Evolutionary conservation across 2,113 vertebrate genomes (phyloP).

Genomic region (Pongo abelii): DNA sequence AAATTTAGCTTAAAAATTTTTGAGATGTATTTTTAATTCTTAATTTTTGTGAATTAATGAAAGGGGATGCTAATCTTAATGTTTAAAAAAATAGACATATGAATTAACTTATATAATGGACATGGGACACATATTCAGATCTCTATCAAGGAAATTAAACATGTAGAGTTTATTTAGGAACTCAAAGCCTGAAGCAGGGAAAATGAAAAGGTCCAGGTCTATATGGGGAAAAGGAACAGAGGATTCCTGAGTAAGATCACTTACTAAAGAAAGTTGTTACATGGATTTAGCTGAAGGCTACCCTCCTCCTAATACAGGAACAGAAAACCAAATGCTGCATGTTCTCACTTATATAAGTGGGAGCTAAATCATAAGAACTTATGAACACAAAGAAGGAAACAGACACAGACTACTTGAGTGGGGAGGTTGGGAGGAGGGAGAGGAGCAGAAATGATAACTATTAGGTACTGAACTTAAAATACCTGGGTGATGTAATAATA

Average conservation of each 20-base stretch:
- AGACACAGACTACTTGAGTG: too few species aligned
- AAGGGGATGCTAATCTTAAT: not conserved
- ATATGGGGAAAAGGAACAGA: not conserved
- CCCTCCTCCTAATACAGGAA: too few species aligned
- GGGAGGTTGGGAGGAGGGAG: too few species aligned
- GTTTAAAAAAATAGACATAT: not conserved
- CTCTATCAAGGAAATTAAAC: not conserved
- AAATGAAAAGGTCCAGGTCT: not conserved
- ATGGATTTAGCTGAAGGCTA: too few species aligned
- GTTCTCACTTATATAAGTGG: too few species aligned
- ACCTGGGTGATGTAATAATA: too few species aligned
- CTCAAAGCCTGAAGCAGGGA: not conserved
- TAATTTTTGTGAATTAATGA: not conserved
- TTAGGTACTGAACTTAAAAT: too few species aligned
- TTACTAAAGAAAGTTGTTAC: not conserved
- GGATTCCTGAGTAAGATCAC: not conserved
- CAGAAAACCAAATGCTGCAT: too few species aligned
- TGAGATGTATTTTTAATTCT: not conserved
- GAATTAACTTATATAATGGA: not conserved
- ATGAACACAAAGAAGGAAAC: too few species aligned
- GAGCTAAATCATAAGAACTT: too few species aligned
- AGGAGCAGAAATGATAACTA: too few species aligned
- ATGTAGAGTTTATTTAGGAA: not conserved
- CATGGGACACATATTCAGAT: not conserved
- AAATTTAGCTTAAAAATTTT: not conserved